Evolutionary conservation across 1,140 invertebrate species (phyloP).

Genomic region (Rhagoletis pomonella): DNA sequence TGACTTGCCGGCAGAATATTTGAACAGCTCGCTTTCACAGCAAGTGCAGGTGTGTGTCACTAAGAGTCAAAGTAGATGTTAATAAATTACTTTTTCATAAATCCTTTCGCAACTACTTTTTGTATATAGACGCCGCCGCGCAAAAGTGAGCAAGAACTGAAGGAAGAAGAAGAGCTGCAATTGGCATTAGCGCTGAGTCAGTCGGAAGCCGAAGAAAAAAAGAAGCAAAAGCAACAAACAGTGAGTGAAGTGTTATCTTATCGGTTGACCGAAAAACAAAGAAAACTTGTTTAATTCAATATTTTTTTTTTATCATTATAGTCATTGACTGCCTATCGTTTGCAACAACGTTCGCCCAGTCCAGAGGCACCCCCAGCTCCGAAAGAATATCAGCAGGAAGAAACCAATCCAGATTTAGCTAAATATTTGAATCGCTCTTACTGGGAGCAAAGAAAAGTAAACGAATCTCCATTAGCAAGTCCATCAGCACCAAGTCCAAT

Average conservation of each 20-base stretch:
- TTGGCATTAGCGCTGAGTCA: conserved; percentile 96
- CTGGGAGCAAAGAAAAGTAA: conserved; percentile 91
- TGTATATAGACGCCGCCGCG: conserved; percentile 79
- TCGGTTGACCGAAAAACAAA: background rate
- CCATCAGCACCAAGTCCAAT: conserved; percentile 77
- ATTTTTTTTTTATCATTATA: conserved; percentile 25
- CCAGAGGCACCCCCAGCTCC: conserved; percentile 64
- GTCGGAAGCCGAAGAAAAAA: conserved; percentile 97
- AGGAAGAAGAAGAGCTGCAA: conserved; percentile 98
- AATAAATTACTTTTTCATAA: background rate
- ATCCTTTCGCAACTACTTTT: background rate
- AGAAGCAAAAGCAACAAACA: conserved; percentile 78
- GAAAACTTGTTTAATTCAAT: background rate
- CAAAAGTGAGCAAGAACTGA: conserved; percentile 91
- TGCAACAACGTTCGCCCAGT: conserved; percentile 69
- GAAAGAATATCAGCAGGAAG: conserved; percentile 74
- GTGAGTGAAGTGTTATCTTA: conserved; percentile 38
- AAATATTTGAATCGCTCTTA: conserved; percentile 96
- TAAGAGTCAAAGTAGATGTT: background rate
- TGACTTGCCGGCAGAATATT: conserved; percentile 88
- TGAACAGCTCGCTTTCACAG: conserved; percentile 88
- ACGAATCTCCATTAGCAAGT: conserved; percentile 73
- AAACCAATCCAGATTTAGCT: conserved; percentile 87
- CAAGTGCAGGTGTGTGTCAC: conserved; percentile 80
- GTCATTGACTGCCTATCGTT: conserved; percentile 62